These are phyloP conservation scores for Heliopora coerulea DNA, from an alignment of 92 coral and sea anemone species.

Conservation along the genomic window DNA sequence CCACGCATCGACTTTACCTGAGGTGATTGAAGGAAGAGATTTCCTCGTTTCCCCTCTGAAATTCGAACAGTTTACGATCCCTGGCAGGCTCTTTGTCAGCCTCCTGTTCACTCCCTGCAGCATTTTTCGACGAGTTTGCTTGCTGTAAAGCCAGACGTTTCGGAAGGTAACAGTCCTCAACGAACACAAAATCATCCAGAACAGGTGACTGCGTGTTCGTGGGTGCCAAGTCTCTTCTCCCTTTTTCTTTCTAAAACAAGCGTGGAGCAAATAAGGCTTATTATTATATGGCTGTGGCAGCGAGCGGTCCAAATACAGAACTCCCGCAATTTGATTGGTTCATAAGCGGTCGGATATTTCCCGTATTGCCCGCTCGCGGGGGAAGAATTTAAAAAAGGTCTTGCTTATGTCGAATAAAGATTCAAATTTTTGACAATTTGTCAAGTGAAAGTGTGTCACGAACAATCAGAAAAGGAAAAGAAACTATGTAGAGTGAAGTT, in stretches of 20 bases:
- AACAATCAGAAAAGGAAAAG: too few relatives aligned
- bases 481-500: too few relatives aligned
- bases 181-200: conserved; percentile 18
- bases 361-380: too few relatives aligned
- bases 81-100: neutral
- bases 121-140: conserved; percentile 1
- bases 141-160: conserved; percentile 13
- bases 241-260: neutral
- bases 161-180: conserved; percentile 35
- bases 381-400: too few relatives aligned
- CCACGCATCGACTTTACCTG: too few relatives aligned
- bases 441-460: too few relatives aligned
- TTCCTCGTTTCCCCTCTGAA: conserved; percentile 74
- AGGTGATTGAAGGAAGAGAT: conserved; percentile 72
- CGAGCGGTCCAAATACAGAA: too few relatives aligned
- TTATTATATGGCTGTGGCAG: too few relatives aligned
- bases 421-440: too few relatives aligned
- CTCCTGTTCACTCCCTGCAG: conserved; percentile 1
- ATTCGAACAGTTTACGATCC: conserved; percentile 12
- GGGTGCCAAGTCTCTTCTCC: neutral
- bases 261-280: neutral
- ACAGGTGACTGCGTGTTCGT: neutral
- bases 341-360: too few relatives aligned
- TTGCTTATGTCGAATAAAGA: too few relatives aligned
- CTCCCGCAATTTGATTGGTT: too few relatives aligned